Evolutionary conservation across 30 jellyfish, hydroid and myxozoan genomes (phyloP), one percentile per base, ranked within the genome.

Genomic region (Cassiopea xamachana): DNA sequence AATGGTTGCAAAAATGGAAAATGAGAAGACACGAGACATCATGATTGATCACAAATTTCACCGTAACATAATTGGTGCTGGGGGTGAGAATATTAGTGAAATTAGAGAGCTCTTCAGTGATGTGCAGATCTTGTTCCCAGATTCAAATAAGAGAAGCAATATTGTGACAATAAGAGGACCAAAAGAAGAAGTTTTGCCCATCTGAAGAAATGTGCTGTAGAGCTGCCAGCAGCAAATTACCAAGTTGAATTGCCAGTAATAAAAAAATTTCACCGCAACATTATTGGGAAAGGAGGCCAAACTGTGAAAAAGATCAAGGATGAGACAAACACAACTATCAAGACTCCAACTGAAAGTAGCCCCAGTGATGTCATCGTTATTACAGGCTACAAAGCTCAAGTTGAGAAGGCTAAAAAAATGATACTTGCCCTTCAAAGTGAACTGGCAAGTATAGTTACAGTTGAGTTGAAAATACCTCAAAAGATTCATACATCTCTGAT

Each of bases 161-260:
- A 90, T 95, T 44, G 99, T 95, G 51, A 95, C 99, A 17, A 87
- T 95, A 58, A 92, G 99, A 18, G 99, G 99, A 47, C 99, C 99
- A 15, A 91, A 91, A 74, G 98, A 91, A 51, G 99, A 95, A 50
- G 99, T 95, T 95, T 69, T 67, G 90, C 89, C 18, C 76, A 87
- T 82, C 43, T 95, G 99, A 95, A 95, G 95, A 95, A 95, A 78
- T 62, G 86, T 72, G 95, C 96, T 43, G 93, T 95, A 44, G 99
- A 95, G 55, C 84, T 95, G 44, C 91, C 81, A 15, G 97, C 98
- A 59, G 93, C 99, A 13, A 95, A 90, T 74, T 95, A 91, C 93
- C 94, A 82, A 18, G 48, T 84, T 16, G 97, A 95, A 46, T 89
- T 95, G 91, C 99, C 99, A 9, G 87, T 95, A 46, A 80, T 95